Base-by-base conservation (phyloP, 2,888 invertebrate genomes). In the Tuberolachnus salignus region DNA sequence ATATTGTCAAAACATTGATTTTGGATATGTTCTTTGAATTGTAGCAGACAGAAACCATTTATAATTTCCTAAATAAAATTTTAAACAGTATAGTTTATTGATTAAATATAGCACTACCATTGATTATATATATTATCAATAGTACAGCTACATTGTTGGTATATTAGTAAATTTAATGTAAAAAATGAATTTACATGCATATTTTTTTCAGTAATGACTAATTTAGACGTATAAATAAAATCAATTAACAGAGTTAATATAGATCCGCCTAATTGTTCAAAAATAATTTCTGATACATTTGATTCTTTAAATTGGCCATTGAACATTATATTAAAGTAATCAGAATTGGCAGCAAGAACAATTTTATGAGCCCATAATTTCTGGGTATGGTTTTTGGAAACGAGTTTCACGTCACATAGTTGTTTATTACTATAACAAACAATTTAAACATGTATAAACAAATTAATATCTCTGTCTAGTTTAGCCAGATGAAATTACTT, bases 291-390 rank as follows among this genome's bases (percentile, higher is more conserved):
- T 8, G 26, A 51, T 34, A 34, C 26, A 11, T 26, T 34, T 0
- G n/a, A 14, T n/a, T 69, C 67, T 51, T 69, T 53, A 34, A 69
- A 69, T 69, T 26, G 8, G 13, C 53, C n/a, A 34, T 21, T 69
- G 13, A 69, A 69, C 34, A 69, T 53, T n/a, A 51, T 13, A 53
- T 69, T 53, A 14, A 69, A 69, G 26, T 69, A 69, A n/a, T 69
- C 69, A 19, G 34, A 34, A 13, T 34, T 34, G 4, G 69, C 26
- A 19, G 53, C 34, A 13, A 66, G 23, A n/a, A 75, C 34, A 46
- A 19, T 14, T 69, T 69, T 69, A 53, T 53, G 53, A 19, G 34
- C 69, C 34, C 23, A 69, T 53, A n/a, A 26, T n/a, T 34, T 53
- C 42, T n/a, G n/a, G n/a, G n/a, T n/a, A 34, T 34, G 19, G 16